Evolutionary conservation across 2,797 vertebrate genomes (phyloP).

Genomic region (Enteromius mattozi): DNA sequence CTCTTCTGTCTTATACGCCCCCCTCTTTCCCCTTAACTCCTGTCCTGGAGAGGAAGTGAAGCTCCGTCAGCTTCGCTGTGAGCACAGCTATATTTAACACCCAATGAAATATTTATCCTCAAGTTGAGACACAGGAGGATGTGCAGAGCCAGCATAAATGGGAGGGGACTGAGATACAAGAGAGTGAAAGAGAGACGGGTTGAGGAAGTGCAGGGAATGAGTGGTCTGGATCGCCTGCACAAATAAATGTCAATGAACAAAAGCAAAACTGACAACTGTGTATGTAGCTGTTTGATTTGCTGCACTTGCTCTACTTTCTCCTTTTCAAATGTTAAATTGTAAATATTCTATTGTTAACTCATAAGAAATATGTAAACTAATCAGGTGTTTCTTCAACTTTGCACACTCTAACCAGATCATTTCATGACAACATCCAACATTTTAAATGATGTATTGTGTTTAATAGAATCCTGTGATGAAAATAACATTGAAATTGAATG

Average conservation of each 20-base stretch:
- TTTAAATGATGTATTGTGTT: background rate
- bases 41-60: conserved; percentile 54
- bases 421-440: background rate
- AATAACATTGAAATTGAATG: background rate
- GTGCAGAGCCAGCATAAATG: conserved; percentile 64
- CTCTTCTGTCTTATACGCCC: conserved; percentile 13
- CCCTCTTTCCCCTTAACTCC: conserved; percentile 32
- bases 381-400: background rate
- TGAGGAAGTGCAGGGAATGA: conserved; percentile 35
- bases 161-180: conserved; percentile 10
- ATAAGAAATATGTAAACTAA: conserved; percentile 9
- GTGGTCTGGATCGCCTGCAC: conserved; percentile 9
- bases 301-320: conserved; percentile 10
- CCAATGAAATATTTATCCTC: conserved; percentile 66
- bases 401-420: background rate
- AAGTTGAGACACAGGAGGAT: conserved; percentile 57
- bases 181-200: conserved; percentile 15
- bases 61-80: conserved; percentile 52
- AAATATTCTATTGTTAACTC: conserved; percentile 49
- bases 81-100: conserved; percentile 63
- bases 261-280: conserved; percentile 42
- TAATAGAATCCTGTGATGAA: background rate
- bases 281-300: conserved; percentile 33
- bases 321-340: conserved; percentile 31
- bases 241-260: conserved; percentile 22